These are phyloP conservation scores for Dynastes tityus DNA, from an alignment of 2,888 invertebrate genomes.

Conservation along the genomic window DNA sequence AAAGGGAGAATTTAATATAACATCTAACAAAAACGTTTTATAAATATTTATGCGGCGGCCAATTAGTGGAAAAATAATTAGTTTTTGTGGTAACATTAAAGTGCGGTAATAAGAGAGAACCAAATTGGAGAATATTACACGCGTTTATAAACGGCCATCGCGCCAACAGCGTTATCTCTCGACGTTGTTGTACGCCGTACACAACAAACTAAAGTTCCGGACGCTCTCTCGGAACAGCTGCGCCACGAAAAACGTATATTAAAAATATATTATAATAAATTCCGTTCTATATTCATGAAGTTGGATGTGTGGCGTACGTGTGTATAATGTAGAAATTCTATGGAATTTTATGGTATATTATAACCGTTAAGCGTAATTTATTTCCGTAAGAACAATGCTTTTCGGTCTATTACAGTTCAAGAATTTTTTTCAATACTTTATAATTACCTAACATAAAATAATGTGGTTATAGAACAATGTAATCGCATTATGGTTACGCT, in stretches of 20 bases:
- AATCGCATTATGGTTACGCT: no score
- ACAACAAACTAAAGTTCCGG: constrained; percentile 25
- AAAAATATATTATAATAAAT: constrained; percentile 55
- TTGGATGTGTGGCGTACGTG: constrained; percentile 21
- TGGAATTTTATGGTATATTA: constrained; percentile 7
- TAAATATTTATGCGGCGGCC: constrained; percentile 52
- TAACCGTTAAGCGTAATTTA: constrained; percentile 42
- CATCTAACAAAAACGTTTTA: constrained; percentile 47
- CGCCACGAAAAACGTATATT: constrained; percentile 51
- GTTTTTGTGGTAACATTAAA: constrained; percentile 52
- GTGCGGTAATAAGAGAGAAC: constrained; percentile 36
- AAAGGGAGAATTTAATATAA: constrained; percentile 32
- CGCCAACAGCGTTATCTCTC: not conserved
- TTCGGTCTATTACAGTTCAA: not conserved
- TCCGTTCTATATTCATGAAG: constrained; percentile 55
- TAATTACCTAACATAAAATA: no score
- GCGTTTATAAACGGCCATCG: not conserved
- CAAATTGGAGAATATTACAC: constrained; percentile 48
- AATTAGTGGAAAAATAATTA: constrained; percentile 54
- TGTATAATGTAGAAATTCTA: constrained; percentile 14
- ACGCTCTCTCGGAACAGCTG: constrained; percentile 51
- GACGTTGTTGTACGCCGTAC: not conserved
- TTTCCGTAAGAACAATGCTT: constrained; percentile 19
- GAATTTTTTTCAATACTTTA: not conserved
- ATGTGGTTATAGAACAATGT: no score